Conservation (phyloP, 1,140 invertebrate genomes). For the Parasteatoda tepidariorum region DNA sequence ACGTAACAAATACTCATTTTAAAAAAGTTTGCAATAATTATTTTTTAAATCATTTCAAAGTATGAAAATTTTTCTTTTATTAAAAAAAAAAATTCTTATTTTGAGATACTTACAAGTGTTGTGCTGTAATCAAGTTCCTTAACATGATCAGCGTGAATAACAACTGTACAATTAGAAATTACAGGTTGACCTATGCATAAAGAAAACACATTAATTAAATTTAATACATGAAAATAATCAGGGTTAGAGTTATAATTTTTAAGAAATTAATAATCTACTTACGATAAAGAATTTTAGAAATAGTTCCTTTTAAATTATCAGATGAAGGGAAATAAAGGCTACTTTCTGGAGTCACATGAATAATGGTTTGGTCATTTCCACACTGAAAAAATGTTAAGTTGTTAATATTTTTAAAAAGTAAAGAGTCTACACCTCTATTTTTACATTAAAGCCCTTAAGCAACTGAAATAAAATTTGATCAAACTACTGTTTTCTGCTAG, state of each 20-base stretch:
- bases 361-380: conserved; percentile 15
- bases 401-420: too few relatives aligned
- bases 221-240: background rate
- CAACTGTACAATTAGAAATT: conserved; percentile 26
- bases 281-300: conserved; percentile 39
- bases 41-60: too few relatives aligned
- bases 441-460: too few relatives aligned
- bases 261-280: too few relatives aligned
- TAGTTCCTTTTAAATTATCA: conserved; percentile 44
- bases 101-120: conserved; percentile 29
- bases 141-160: conserved; percentile 42
- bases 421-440: too few relatives aligned
- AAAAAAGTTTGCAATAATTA: too few relatives aligned
- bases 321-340: conserved; percentile 48
- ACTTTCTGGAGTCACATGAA: conserved; percentile 47
- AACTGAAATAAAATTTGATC: too few relatives aligned
- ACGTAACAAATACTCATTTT: too few relatives aligned
- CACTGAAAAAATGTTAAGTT: conserved; percentile 4
- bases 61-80: too few relatives aligned
- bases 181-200: conserved; percentile 11
- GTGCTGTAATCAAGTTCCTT: conserved; percentile 53
- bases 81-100: too few relatives aligned
- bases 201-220: background rate
- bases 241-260: too few relatives aligned
- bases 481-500: too few relatives aligned